A percentile compares a stretch with the other conserved stretches of the same genome.
Evolutionary conservation across 1,140 invertebrate species (phyloP).

Genomic region (Camponotus floridanus): DNA sequence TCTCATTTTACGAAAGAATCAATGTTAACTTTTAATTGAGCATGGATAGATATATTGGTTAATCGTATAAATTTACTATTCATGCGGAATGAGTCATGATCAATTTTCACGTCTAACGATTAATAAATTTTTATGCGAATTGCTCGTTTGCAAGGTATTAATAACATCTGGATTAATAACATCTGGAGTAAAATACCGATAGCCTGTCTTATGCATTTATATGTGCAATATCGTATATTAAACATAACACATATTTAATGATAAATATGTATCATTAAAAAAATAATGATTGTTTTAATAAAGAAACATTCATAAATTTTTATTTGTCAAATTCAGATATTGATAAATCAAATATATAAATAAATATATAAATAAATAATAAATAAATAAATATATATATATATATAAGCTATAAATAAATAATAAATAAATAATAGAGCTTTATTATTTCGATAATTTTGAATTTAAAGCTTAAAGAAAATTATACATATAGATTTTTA

Average conservation of each 20-base stretch:
- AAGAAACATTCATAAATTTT: neutral
- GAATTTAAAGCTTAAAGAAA: neutral
- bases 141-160: neutral
- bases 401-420: too few relatives aligned
- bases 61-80: too few relatives aligned
- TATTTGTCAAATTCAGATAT: neutral
- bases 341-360: neutral
- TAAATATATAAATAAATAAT: neutral
- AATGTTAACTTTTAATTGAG: constrained; percentile 46
- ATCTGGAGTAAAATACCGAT: too few relatives aligned
- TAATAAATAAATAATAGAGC: neutral
- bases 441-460: constrained; percentile 5
- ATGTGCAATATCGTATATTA: neutral
- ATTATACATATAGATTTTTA: neutral
- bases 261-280: neutral
- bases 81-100: constrained; percentile 26
- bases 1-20: constrained; percentile 37
- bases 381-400: constrained; percentile 10
- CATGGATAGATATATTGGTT: constrained; percentile 1
- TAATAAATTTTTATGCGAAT: constrained; percentile 15
- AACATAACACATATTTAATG: neutral
- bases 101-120: constrained; percentile 26
- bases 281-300: constrained; percentile 5
- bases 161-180: neutral
- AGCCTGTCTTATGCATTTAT: neutral